Percentiles rank a stretch among this genome's conserved stretches.
These are phyloP conservation scores for Pipa parva DNA, from an alignment of 2,113 vertebrate species.

Conservation along the genomic window DNA sequence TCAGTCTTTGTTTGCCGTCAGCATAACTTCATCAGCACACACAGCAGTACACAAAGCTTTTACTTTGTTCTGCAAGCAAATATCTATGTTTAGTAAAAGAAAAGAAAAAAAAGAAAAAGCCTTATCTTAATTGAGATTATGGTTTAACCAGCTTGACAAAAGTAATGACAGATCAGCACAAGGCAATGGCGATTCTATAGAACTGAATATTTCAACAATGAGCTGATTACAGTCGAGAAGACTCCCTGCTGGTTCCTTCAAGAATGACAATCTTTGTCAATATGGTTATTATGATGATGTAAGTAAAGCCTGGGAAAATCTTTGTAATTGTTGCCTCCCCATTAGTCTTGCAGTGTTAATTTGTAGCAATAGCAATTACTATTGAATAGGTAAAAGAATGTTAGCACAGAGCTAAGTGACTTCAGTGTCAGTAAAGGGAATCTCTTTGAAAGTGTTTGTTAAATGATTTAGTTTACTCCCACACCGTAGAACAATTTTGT, in stretches of 20 bases:
- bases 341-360: constrained; percentile 22
- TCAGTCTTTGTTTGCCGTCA: too few relatives aligned
- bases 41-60: too few relatives aligned
- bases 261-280: constrained; percentile 17
- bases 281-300: constrained; percentile 31
- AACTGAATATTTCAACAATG: background rate
- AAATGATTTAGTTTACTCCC: too few relatives aligned
- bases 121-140: background rate
- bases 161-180: background rate
- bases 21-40: too few relatives aligned
- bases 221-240: constrained; percentile 4
- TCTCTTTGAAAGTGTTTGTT: background rate
- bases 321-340: constrained; percentile 19
- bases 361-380: constrained; percentile 5
- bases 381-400: background rate
- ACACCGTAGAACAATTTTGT: too few relatives aligned
- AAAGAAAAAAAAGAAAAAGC: background rate
- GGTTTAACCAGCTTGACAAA: constrained; percentile 7
- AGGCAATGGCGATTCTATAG: background rate
- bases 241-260: constrained; percentile 19
- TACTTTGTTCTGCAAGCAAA: too few relatives aligned
- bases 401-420: background rate
- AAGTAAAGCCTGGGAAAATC: constrained; percentile 5
- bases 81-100: too few relatives aligned
- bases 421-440: background rate